These are phyloP conservation scores for Ambastaia sidthimunki DNA, from an alignment of 2,797 vertebrate genomes.

Conservation along the genomic window DNA sequence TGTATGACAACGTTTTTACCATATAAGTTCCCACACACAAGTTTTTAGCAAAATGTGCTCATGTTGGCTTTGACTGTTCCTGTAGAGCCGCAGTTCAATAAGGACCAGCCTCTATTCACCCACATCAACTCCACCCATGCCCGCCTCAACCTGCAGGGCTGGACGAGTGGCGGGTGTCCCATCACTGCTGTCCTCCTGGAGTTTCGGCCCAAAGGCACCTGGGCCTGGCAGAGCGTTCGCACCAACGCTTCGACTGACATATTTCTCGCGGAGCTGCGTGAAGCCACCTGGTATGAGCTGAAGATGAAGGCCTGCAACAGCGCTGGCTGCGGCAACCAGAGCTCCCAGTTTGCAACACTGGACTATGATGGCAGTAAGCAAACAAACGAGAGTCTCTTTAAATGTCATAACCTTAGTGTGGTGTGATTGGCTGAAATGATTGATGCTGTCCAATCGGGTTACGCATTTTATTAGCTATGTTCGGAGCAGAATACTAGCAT, in stretches of 20 bases:
- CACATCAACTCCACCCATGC: conserved; percentile 97
- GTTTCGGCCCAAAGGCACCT: conserved; percentile 94
- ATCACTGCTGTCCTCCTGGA: conserved; percentile 90
- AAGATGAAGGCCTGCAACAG: conserved; percentile 99
- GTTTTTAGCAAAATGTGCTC: not conserved
- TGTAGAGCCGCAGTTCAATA: conserved; percentile 93
- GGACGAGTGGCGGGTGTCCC: conserved; percentile 96
- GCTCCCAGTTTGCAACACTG: conserved; percentile 91
- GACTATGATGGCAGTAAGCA: conserved; percentile 97
- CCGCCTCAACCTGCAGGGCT: conserved; percentile 94
- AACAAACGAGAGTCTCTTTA: not conserved
- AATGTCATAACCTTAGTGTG: not conserved
- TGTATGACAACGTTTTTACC: too few species aligned
- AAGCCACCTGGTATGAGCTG: conserved; percentile 98
- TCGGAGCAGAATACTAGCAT: too few species aligned
- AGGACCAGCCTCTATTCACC: conserved; percentile 97
- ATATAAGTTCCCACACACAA: too few species aligned
- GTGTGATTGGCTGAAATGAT: not conserved
- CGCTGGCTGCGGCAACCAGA: conserved; percentile 96
- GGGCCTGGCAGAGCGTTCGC: conserved; percentile 92
- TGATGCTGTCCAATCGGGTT: not conserved
- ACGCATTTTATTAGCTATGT: too few species aligned
- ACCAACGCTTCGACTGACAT: conserved; percentile 92
- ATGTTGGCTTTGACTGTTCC: conserved; percentile 17
- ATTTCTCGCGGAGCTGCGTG: conserved; percentile 92